A percentile compares a stretch with the other conserved stretches of the same genome.
These are phyloP conservation scores for Aporophyla nigra DNA, from an alignment of 2,888 invertebrate genomes.

Conservation along the genomic window DNA sequence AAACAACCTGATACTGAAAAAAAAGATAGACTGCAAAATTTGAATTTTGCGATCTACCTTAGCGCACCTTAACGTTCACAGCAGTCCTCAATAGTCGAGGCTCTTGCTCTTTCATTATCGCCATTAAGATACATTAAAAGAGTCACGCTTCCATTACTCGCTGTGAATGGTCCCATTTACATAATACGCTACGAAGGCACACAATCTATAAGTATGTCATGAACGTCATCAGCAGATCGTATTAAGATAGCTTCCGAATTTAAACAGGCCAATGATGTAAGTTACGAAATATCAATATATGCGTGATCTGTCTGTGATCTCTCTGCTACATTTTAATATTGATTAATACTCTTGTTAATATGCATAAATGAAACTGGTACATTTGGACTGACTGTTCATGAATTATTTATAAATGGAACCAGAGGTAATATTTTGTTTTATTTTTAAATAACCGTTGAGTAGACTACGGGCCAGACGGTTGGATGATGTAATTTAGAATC, in stretches of 20 bases:
- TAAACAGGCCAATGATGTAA: slow-evolving; percentile 48
- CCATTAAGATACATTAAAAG: slow-evolving; percentile 14
- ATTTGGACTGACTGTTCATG: slow-evolving; percentile 39
- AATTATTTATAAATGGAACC: slow-evolving; percentile 46
- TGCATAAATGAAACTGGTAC: slow-evolving; percentile 34
- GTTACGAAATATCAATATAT: slow-evolving; percentile 24
- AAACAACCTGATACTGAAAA: too few species aligned
- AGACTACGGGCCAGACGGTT: slow-evolving; percentile 40
- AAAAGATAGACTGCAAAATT: too few species aligned
- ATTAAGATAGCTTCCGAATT: slow-evolving; percentile 77
- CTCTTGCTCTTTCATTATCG: slow-evolving; percentile 2
- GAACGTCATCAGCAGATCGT: slow-evolving; percentile 73
- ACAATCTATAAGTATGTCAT: slow-evolving; percentile 71
- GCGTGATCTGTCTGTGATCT: slow-evolving; percentile 31
- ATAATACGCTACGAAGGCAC: slow-evolving; percentile 75
- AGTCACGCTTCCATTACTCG: slow-evolving; percentile 69
- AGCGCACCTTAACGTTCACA: background rate
- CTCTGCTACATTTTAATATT: slow-evolving; percentile 3
- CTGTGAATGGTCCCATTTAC: slow-evolving; percentile 77
- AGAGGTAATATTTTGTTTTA: slow-evolving; percentile 21
- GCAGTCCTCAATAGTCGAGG: background rate
- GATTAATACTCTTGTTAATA: slow-evolving; percentile 22
- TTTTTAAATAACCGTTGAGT: slow-evolving; percentile 3
- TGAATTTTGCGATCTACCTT: too few species aligned
- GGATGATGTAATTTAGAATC: slow-evolving; percentile 29